Evolutionary conservation across 1,140 invertebrate genomes (phyloP).

Genomic region (Drosophila quadrilineata): DNA sequence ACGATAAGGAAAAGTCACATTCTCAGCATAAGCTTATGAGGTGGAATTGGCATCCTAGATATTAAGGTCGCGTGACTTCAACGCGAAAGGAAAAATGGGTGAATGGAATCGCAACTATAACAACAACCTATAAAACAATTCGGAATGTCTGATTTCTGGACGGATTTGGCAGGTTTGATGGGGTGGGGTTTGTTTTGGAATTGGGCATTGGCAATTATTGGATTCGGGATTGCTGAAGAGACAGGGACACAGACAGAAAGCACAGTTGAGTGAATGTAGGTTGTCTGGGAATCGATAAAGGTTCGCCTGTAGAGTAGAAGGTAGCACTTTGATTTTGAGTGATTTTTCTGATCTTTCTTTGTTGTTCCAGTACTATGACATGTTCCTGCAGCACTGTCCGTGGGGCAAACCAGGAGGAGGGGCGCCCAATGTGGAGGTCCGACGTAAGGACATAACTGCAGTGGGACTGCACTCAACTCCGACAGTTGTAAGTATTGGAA

Average conservation of each 20-base stretch:
- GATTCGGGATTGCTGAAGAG: conserved; percentile 50
- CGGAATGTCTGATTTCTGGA: too few relatives aligned
- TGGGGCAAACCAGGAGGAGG: conserved; percentile 81
- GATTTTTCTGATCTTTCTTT: conserved; percentile 7
- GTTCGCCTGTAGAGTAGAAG: conserved; percentile 37
- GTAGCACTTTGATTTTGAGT: background rate
- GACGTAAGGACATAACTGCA: conserved; percentile 81
- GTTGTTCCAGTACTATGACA: conserved; percentile 82
- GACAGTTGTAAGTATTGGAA: conserved; percentile 58
- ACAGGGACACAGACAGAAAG: conserved; percentile 22
- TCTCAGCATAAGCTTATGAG: too few relatives aligned
- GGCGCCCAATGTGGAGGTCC: conserved; percentile 81
- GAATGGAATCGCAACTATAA: conserved; percentile 76
- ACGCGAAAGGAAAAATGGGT: conserved; percentile 23
- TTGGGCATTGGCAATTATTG: background rate
- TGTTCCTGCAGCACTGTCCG: conserved; percentile 82
- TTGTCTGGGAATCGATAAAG: conserved; percentile 56
- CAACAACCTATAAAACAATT: conserved; percentile 80
- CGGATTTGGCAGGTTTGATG: too few relatives aligned
- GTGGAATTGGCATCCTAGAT: conserved; percentile 4
- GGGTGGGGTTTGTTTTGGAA: too few relatives aligned
- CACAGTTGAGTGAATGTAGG: conserved; percentile 46
- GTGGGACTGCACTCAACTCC: conserved; percentile 82
- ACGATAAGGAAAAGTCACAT: conserved; percentile 26
- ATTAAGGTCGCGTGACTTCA: conserved; percentile 38